phyloP scores from a whole-genome alignment of 2,113 vertebrate species.

The Cairina moschata region DNA sequence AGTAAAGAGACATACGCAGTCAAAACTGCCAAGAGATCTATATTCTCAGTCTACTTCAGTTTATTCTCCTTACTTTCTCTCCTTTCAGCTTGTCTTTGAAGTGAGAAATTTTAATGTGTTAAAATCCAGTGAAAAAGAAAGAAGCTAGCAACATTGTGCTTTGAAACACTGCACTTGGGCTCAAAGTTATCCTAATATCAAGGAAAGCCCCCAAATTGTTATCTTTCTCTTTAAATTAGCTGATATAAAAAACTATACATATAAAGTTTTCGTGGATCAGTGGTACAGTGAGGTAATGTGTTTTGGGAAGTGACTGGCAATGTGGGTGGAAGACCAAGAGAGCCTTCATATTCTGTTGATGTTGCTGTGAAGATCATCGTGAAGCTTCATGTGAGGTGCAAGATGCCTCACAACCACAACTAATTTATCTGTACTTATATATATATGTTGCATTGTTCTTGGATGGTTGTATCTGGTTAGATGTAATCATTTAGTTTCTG shows the following conservation, averaged over 20 bases:
- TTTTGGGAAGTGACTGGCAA: neutral
- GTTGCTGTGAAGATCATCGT: neutral
- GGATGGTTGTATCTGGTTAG: rapidly evolving
- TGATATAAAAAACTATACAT: neutral
- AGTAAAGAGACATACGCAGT: neutral
- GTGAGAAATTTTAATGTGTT: neutral
- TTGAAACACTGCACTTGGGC: neutral
- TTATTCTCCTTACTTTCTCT: neutral
- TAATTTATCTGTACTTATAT: neutral
- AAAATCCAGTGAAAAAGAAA: neutral
- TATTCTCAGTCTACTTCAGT: neutral
- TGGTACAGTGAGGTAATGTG: neutral
- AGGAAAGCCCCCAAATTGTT: neutral
- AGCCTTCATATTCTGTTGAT: neutral
- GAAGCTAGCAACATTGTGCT: neutral
- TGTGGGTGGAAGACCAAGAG: neutral
- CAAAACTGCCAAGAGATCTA: neutral
- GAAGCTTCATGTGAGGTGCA: neutral
- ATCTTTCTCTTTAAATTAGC: neutral
- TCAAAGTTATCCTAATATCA: neutral
- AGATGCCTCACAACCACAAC: neutral
- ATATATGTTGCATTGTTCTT: neutral
- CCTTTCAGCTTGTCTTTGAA: neutral
- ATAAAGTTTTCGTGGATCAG: neutral
- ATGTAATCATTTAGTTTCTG: neutral